phyloP scores from a whole-genome alignment of 92 coral and sea anemone species.

The Siderastrea siderea region DNA sequence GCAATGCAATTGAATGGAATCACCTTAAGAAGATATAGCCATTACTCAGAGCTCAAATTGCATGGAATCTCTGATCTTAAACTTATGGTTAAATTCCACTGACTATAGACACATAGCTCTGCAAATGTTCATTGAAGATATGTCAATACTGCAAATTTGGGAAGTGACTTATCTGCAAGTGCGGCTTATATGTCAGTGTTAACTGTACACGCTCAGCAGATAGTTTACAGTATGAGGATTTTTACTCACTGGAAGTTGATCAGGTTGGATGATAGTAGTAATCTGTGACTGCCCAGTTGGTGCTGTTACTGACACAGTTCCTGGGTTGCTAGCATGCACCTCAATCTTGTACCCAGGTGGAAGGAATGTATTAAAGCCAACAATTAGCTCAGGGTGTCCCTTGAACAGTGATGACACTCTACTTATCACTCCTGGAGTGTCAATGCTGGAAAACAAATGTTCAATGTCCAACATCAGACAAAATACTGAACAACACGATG shows the following conservation, averaged over 20 bases:
- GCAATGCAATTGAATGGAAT: too few species aligned
- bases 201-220: neutral
- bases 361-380: conserved; percentile 96
- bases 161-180: too few species aligned
- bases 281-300: conserved; percentile 91
- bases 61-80: too few species aligned
- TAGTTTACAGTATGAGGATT: too few species aligned
- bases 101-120: too few species aligned
- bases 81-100: too few species aligned
- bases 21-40: too few species aligned
- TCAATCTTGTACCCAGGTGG: conserved; percentile 99
- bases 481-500: too few species aligned
- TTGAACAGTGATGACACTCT: conserved; percentile 95
- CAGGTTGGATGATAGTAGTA: conserved; percentile 52
- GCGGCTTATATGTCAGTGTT: too few species aligned
- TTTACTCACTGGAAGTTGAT: conserved; percentile 50
- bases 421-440: conserved; percentile 98
- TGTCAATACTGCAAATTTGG: too few species aligned
- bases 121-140: too few species aligned
- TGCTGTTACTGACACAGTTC: conserved; percentile 93
- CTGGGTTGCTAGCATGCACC: conserved; percentile 96
- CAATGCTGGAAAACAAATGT: conserved; percentile 77
- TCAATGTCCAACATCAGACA: neutral
- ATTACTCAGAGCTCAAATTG: too few species aligned
- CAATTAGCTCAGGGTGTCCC: conserved; percentile 97